Percentiles rank a stretch among this genome's conserved stretches.
Evolutionary conservation across 2,797 vertebrate species (phyloP).

Genomic region (Bovichtus variegatus): DNA sequence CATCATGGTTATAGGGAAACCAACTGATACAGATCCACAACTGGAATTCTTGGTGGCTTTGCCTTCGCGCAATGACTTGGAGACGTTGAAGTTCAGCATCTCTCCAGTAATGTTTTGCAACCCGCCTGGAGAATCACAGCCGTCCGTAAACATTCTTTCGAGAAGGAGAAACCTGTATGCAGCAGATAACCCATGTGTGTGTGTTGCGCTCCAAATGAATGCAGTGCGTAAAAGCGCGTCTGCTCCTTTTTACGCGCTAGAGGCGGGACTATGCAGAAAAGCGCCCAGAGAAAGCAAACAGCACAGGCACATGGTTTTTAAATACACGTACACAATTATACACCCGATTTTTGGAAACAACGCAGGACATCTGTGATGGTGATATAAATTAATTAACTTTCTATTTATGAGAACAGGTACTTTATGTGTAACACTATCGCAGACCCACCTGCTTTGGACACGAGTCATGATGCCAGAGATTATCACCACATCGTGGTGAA

Average conservation of each 20-base stretch:
- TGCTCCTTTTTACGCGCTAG: conserved; percentile 47
- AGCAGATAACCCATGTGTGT: conserved; percentile 2
- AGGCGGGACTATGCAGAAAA: conserved; percentile 68
- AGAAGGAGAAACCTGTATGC: background rate
- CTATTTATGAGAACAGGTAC: background rate
- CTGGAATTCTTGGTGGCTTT: conserved; percentile 65
- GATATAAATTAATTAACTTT: background rate
- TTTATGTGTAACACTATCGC: background rate
- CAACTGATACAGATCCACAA: conserved; percentile 89
- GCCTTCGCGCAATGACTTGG: conserved; percentile 62
- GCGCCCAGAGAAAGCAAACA: background rate
- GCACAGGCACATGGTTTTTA: background rate
- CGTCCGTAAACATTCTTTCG: conserved; percentile 50
- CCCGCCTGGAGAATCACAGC: conserved; percentile 41
- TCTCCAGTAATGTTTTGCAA: conserved; percentile 25
- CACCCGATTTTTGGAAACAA: background rate
- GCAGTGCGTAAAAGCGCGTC: conserved; percentile 65
- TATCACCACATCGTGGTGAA: background rate
- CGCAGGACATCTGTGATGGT: background rate
- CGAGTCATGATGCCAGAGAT: background rate
- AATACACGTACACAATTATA: background rate
- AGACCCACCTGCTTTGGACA: background rate
- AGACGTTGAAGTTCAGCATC: conserved; percentile 79
- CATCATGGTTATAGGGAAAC: conserved; percentile 94
- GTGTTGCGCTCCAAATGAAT: conserved; percentile 19